Evolutionary conservation across 2,113 vertebrate species (phyloP), one percentile per base, ranked within the genome.

Genomic region (Scartelaos histophorus): DNA sequence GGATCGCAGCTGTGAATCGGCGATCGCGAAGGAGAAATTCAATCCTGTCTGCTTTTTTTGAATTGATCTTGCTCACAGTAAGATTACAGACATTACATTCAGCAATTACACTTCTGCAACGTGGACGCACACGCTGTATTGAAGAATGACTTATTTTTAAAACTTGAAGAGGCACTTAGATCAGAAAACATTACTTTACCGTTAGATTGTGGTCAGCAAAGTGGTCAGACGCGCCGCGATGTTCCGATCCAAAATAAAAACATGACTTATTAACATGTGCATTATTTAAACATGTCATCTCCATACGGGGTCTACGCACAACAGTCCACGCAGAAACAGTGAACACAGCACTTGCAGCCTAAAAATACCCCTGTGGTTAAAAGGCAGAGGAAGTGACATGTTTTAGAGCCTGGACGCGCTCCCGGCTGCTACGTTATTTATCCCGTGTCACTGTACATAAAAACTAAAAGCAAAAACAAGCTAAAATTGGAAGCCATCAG

Each of bases 361-460:
- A 66, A 66, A 66, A 66, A 66, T 66, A 66, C 65, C 35, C 13
- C 10, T 7, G 64, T 24, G 43, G 64, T 46, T 47, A 46, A 66
- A 66, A 66, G 43, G 64, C 21, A 13, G 38, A 34, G 13, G 65
- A 22, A 66, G 65, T 66, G 65, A 66, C 45, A 46, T n/a, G 19
- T 10, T 15, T 35, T 35, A 19, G 15, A 2, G 60, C 60, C 13
- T 11, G 25, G 29, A 4, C 34, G 19, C 12, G 19, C 61, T 64
- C 61, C 3, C 17, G 11, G 61, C 35, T 47, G 21, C 15, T 66
- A 6, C n/a, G 45, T 66, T 66, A 66, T 66, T 66, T 47, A 66
- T 66, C 38, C 45, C n/a, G 45, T 66, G 65, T 66, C 45, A 66
- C 21, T 46, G 38, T 66, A 66, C 21, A 66, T 47, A 21, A 64